Evolutionary conservation across 2,888 invertebrate species (phyloP), one percentile per base, ranked within the genome.

Genomic region (Hanleya hanleyi): DNA sequence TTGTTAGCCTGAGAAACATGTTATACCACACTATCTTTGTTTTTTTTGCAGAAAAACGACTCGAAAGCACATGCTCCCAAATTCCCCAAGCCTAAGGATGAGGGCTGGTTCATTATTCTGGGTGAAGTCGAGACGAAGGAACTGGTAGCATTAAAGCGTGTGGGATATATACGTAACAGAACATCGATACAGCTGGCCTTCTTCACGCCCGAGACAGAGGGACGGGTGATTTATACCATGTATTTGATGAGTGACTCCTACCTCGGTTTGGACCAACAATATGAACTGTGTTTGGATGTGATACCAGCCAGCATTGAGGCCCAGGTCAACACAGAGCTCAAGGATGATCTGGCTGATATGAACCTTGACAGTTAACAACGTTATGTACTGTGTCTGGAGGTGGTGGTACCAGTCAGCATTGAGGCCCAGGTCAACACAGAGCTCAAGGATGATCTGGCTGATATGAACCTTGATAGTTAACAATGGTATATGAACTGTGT

Each of bases 361-460:
- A 97, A 98, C 86, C 92, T 98, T 78, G 98, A 98, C 1, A 92
- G 98, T 36, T 98, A 99, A 91, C 98, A 98, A 88, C 97, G 98
- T 87, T 96, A 93, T 84, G 92, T 92, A 77, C 83, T 94, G 4
- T 86, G 85, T 75, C 79, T 92, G 62, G 88, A 91, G 38, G 87
- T 91, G n/a, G n/a, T n/a, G 5, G 76, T 83, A 33, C 83, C 85
- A 12, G 71, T 85, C 49, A 84, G 83, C 70, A 79, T 87, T 29
- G 86, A 86, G 77, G 81, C 88, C 4, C 88, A 88, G 76, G 87
- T 87, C 69, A 88, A 88, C 76, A 83, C 84, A 29, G 88, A 88
- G 68, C 76, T 88, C 6, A 66, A 69, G 1, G 80, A 75, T 26
- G 84, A 84, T 49, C n/a, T 98, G 92, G 97, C 97, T 64, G 98